Base-by-base conservation (phyloP, 2,797 vertebrate genomes). In the Hypotaenidia philippensis region DNA sequence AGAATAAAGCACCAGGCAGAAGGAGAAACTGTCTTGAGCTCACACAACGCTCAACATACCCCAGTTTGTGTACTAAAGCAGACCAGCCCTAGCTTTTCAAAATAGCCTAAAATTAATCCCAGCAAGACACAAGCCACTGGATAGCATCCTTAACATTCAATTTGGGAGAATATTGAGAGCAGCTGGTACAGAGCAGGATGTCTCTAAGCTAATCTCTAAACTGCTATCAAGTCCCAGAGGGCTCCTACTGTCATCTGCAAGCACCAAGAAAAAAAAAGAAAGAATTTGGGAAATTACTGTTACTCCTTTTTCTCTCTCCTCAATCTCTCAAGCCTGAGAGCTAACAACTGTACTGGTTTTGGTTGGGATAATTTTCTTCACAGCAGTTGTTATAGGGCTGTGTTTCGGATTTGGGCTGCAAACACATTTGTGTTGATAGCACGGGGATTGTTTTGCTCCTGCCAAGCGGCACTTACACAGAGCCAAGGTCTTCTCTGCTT, bases 181-280 rank as follows among this genome's bases (percentile, higher is more conserved):
- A 90, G 83, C 74, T 91, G 69, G 45, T 75, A n/a, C 44, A 78
- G 83, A 95, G 70, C 63, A 89, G 36, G 80, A 63, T 32, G 45
- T 45, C 86, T 94, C 70, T 72, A 79, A 91, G 16, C 61, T 90
- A 59, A 88, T 90, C 61, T 88, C 69, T 71, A 52, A 83, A 88
- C 23, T 60, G 66, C 38, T 72, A 13, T 13, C 83, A 82, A 89
- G 59, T 84, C 56, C 78, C 63, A 70, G 34, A 79, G 49, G 18
- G 59, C 5, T 76, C 65, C 57, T 77, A 66, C 31, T 38, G 64
- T 86, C 50, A 94, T 49, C 29, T 86, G 45, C 53, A 79, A 64
- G 65, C 49, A 89, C 15, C 41, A 44, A 44, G 41, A 44, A 44
- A 44, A 44, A 44, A 65, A 93, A 90, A 23, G 36, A 84, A 32